Evolutionary conservation across 2,113 vertebrate species (phyloP), one percentile per base, ranked within the genome.

Genomic region (Periophthalmus modestus): DNA sequence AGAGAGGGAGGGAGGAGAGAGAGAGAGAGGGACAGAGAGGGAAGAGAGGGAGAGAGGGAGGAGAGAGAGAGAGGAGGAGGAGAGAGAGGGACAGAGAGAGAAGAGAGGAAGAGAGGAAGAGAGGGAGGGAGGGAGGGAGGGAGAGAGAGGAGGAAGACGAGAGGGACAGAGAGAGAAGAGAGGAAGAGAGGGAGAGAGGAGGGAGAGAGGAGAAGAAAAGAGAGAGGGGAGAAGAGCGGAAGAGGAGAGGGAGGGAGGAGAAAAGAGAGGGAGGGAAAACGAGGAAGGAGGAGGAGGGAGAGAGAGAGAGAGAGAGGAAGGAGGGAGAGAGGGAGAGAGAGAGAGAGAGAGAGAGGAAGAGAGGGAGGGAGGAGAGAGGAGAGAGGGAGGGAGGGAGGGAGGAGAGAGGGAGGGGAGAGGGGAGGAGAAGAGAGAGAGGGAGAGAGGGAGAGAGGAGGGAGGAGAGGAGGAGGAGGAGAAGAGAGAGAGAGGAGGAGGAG

Each of bases 321-420:
- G 11, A 11, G 4, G 0, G 23, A 12, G 7, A 4, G 4, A 5
- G 24, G n/a, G 15, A 57, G 80, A 50, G 14, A 18, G 15, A 16
- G 5, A 4, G 13, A 18, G 48, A 50, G 48, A 16, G n/a, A n/a
- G n/a, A n/a, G n/a, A n/a, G n/a, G n/a, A n/a, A 36, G 66, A 66
- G 66, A 84, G 67, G 68, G 73, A 78, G 69, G 73, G 70, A 50
- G 28, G 39, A 65, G 82, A 75, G 82, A 14, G 13, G n/a, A 23
- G 23, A 23, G 21, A 12, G 4, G 23, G 21, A 21, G 12, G 4
- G 7, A 58, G 6, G 34, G 6, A 16, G n/a, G 85, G 85, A 77
- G 76, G 80, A 55, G 79, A 47, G 9, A 15, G 15, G 14, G 4
- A 15, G 18, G 48, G 5, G 14, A 2, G 6, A 3, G 6, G 5